Evolutionary conservation across 2,113 vertebrate species (phyloP), one percentile per base, ranked within the genome.

Genomic region (Glareola pratincola): DNA sequence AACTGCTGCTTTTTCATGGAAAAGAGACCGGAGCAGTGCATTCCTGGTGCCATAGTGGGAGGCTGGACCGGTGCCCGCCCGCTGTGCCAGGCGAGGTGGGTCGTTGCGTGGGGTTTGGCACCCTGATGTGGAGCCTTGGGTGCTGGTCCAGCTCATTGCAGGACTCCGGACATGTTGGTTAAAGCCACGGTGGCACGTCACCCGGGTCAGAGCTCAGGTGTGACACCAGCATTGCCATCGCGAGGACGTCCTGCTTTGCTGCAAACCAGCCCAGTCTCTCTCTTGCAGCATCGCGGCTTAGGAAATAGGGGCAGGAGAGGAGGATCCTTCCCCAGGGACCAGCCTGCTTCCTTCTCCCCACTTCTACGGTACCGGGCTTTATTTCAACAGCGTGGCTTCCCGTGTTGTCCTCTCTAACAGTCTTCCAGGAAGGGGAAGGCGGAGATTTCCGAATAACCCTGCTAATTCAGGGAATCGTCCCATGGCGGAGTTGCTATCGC

Each of bases 351-450:
- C 43, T 73, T 8, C 57, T 83, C 54, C 63, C 36, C 0, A 1
- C 51, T 53, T 32, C 50, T 68, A 4, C 72, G 8, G 48, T 21
- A 5, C 73, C 53, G 43, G 32, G 10, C 68, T 64, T 12, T 6
- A 18, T 51, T 79, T 36, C 76, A 59, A 19, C 39, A 54, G 15
- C 11, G 2, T 37, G 16, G 45, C 43, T 76, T n/a, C 57, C 71
- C 36, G 0, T 3, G 7, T 12, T 3, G 4, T 36, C 63, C 37
- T 47, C 90, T 37, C 73, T 36, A 39, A 77, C 2, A n/a, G 0
- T 11, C 43, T 94, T 80, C 92, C 90, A 91, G 84, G 24, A 45
- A 20, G n/a, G 4, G 27, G 21, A 90, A 56, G 92, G 92, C 0
- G 30, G 91, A 80, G 92, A 66, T 43, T 87, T 23, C 88, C 56